These are phyloP conservation scores for Peromyscus melanophrys DNA, from an alignment of 2,797 vertebrate species.

Conservation along the genomic window DNA sequence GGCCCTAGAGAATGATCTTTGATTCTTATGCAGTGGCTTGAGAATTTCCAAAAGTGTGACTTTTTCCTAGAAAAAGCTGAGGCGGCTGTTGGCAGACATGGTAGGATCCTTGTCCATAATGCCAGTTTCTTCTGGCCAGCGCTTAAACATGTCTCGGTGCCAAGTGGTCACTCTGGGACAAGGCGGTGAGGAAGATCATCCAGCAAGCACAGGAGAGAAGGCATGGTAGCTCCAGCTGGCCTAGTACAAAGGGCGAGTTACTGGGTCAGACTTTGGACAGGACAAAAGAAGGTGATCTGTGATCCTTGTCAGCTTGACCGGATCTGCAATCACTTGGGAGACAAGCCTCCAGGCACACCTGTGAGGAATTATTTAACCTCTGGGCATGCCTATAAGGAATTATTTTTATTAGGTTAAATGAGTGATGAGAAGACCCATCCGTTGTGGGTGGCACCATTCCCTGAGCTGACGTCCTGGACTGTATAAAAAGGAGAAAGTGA, in stretches of 20 bases:
- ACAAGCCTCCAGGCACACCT: background rate
- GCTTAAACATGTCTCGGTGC: background rate
- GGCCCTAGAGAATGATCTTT: background rate
- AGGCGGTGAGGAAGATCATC: background rate
- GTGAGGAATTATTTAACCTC: background rate
- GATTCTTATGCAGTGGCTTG: background rate
- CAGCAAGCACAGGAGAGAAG: background rate
- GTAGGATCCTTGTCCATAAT: background rate
- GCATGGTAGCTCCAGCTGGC: background rate
- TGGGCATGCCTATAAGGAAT: background rate
- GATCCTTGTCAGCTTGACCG: background rate
- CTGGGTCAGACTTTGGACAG: background rate
- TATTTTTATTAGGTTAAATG: background rate
- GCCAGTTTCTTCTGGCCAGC: background rate
- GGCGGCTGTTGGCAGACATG: background rate
- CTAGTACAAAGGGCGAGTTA: background rate
- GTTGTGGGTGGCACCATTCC: background rate
- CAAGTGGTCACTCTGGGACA: rapidly evolving
- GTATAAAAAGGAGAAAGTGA: background rate
- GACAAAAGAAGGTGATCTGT: background rate
- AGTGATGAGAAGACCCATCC: background rate
- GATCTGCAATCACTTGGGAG: background rate
- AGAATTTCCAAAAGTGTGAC: slow-evolving; percentile 44
- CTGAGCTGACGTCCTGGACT: background rate
- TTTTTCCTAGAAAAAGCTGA: slow-evolving; percentile 27